phyloP scores from a whole-genome alignment of 2,888 invertebrate genomes.

The Aleiodes alternator region DNA sequence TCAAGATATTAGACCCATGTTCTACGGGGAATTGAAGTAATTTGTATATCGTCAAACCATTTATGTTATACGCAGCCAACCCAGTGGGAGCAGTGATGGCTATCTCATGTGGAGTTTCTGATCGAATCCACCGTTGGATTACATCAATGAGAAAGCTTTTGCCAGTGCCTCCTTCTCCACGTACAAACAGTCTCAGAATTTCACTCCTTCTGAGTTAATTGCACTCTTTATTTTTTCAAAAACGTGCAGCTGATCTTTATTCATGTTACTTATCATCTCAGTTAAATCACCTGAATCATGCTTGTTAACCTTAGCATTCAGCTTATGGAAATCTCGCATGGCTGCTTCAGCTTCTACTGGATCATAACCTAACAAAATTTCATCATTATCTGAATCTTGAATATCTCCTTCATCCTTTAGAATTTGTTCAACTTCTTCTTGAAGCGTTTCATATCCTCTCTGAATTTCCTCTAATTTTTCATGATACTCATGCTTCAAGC shows the following conservation, averaged over 20 bases:
- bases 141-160: conserved; percentile 54
- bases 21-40: conserved; percentile 61
- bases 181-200: conserved; percentile 44
- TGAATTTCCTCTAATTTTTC: conserved; percentile 13
- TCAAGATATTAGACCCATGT: conserved; percentile 48
- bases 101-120: conserved; percentile 56
- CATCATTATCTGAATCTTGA: background rate
- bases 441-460: conserved; percentile 7
- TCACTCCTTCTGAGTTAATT: conserved; percentile 42
- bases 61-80: conserved; percentile 61
- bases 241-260: conserved; percentile 60
- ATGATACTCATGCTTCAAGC: conserved; percentile 24
- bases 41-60: conserved; percentile 64
- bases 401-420: background rate
- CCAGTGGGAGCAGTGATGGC: conserved; percentile 54
- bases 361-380: background rate
- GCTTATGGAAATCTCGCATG: conserved; percentile 27
- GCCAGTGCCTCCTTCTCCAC: conserved; percentile 54
- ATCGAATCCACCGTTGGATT: conserved; percentile 56
- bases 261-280: conserved; percentile 48
- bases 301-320: background rate
- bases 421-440: background rate
- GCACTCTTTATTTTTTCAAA: conserved; percentile 56
- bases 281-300: conserved; percentile 30
- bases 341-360: conserved; percentile 6